phyloP scores from a whole-genome alignment of 1,140 invertebrate genomes.

The Papilio machaon region DNA sequence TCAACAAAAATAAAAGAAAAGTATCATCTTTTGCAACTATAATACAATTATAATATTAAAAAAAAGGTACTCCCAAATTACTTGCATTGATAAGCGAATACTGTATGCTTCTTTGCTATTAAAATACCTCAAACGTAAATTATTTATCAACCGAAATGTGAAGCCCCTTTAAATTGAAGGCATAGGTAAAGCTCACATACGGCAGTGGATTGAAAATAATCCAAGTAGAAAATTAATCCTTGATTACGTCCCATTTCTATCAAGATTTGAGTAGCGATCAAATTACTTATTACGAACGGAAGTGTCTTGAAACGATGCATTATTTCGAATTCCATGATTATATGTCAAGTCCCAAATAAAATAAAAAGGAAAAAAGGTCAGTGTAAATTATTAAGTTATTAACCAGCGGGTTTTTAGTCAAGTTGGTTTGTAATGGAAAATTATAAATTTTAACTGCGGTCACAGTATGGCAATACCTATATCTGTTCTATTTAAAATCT shows the following conservation, averaged over 20 bases:
- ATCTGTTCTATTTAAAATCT: too few relatives aligned
- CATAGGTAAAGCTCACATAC: conserved; percentile 69
- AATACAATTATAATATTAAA: too few relatives aligned
- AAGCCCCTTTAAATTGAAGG: conserved; percentile 70
- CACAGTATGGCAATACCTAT: too few relatives aligned
- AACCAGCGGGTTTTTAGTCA: too few relatives aligned
- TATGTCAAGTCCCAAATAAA: not conserved
- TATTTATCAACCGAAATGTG: conserved; percentile 55
- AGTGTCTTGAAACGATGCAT: not conserved
- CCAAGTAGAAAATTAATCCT: conserved; percentile 81
- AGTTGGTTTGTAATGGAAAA: too few relatives aligned
- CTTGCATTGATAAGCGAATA: not conserved
- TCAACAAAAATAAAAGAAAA: too few relatives aligned
- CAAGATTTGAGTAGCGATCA: conserved; percentile 59
- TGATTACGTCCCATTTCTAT: conserved; percentile 73
- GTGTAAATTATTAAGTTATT: too few relatives aligned
- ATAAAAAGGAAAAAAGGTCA: too few relatives aligned
- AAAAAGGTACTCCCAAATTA: not conserved
- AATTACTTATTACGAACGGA: conserved; percentile 30
- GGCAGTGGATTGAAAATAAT: conserved; percentile 79
- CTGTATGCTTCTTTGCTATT: not conserved
- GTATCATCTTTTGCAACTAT: too few relatives aligned
- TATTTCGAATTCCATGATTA: not conserved
- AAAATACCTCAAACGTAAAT: conserved; percentile 51
- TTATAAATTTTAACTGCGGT: too few relatives aligned